phyloP scores from a whole-genome alignment of 2,113 vertebrate species.

The Bagarius yarrelli region DNA sequence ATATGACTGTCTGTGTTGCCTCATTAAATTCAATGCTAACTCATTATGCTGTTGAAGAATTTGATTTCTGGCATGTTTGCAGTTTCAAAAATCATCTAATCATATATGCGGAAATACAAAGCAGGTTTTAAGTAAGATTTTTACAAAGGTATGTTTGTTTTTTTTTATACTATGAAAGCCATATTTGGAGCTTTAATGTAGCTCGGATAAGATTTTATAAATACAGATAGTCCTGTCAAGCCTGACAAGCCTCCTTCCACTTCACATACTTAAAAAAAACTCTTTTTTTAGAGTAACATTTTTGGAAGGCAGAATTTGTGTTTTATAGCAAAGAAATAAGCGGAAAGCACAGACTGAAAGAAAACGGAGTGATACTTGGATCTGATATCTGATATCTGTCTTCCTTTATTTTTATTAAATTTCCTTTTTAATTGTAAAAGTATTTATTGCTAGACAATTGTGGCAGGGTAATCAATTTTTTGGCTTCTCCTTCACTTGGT shows the following conservation, averaged over 20 bases:
- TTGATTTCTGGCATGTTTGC: neutral
- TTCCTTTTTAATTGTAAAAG: no score
- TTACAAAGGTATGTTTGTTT: neutral
- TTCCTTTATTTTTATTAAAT: neutral
- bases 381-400: neutral
- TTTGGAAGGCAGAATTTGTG: conserved; percentile 4
- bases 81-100: neutral
- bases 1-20: neutral
- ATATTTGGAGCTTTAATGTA: conserved; percentile 2
- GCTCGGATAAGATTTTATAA: conserved; percentile 29
- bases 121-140: neutral
- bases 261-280: conserved; percentile 33
- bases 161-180: neutral
- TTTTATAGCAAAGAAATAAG: conserved; percentile 5
- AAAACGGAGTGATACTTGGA: neutral
- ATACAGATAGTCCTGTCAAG: conserved; percentile 31
- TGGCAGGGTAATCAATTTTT: no score
- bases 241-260: conserved; percentile 11
- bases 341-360: neutral
- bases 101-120: neutral
- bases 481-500: no score
- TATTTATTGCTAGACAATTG: no score
- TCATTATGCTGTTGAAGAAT: neutral
- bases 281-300: conserved; percentile 29
- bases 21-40: neutral